These are phyloP conservation scores for Dreissena polymorpha DNA, from an alignment of 1,140 invertebrate genomes.

Conservation along the genomic window DNA sequence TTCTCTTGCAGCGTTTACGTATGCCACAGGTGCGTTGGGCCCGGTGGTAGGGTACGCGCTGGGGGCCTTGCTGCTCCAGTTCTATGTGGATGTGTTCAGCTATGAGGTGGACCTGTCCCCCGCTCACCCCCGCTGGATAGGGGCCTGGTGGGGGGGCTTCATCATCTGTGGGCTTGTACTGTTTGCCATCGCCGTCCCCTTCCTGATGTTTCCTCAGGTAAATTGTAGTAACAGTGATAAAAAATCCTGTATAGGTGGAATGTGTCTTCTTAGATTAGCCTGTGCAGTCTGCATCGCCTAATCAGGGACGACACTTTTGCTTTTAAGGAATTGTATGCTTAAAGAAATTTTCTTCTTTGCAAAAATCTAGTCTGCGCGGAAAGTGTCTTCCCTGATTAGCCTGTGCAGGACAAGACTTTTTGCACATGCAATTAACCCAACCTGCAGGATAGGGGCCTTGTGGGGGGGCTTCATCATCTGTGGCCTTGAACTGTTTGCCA, in stretches of 20 bases:
- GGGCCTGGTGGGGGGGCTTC: constrained; percentile 82
- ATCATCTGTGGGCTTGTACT: constrained; percentile 77
- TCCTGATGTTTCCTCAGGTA: constrained; percentile 84
- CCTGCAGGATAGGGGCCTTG: constrained; percentile 82
- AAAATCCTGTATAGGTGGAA: background rate
- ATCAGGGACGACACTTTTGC: too few species aligned
- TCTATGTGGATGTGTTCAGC: constrained; percentile 82
- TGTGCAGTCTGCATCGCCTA: too few species aligned
- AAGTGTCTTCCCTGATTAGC: too few species aligned
- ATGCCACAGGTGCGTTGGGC: constrained; percentile 83
- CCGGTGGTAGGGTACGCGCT: constrained; percentile 82
- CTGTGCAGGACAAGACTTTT: too few species aligned
- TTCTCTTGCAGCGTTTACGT: constrained; percentile 81
- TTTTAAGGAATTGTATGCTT: too few species aligned
- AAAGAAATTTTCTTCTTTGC: too few species aligned
- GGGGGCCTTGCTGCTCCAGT: constrained; percentile 81
- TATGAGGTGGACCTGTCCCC: constrained; percentile 70
- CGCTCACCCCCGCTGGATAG: constrained; percentile 80
- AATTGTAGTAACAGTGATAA: background rate
- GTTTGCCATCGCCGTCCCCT: constrained; percentile 79
- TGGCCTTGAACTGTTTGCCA: constrained; percentile 74
- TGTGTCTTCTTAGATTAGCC: background rate
- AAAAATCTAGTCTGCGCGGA: too few species aligned
- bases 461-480: constrained; percentile 81
- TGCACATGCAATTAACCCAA: constrained; percentile 71